Base-by-base conservation (phyloP, 1,140 invertebrate genomes). In the Marisa cornuarietis region DNA sequence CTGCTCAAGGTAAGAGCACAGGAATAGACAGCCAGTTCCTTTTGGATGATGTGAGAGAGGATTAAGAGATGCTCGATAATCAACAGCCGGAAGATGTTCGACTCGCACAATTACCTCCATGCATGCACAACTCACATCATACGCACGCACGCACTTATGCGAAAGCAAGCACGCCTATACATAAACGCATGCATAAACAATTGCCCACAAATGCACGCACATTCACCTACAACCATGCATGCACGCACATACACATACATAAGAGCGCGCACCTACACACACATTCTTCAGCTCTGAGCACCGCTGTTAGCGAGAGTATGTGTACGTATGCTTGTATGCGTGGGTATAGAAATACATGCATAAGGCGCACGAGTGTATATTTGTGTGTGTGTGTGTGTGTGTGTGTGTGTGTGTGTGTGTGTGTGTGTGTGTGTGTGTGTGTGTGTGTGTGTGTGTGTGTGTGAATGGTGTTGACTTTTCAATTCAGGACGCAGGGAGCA, bases 381-480 rank as follows among this genome's bases (percentile, higher is more conserved):
- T n/a, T n/a, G 66, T 68, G 14, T 7, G 66, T 68, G 66, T 68
- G 66, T 18, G 66, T 68, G 66, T n/a, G 66, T 9, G 66, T 31
- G 66, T 68, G 66, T n/a, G 66, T 68, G 14, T 7, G 66, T 68
- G 66, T 68, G 66, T 18, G 66, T 68, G 66, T n/a, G 66, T 9
- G 66, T 31, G 66, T 68, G 66, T 68, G 14, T 7, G 66, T 68
- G 66, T 68, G 66, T 18, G 66, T 68, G 66, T n/a, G 66, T 9
- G 66, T 31, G 66, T 68, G 14, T 7, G 66, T 68, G 66, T 68
- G 66, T 18, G 66, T 68, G 66, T n/a, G 66, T 9, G 66, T 31
- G 66, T 68, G 66, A n/a, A 31, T 68, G 66, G 0, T 42, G 31
- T 42, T 42, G 31, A 42, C 6, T 42, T 42, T 42, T 42, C 31